phyloP scores from a whole-genome alignment of 2,888 invertebrate species.

The Hedya salicella region DNA sequence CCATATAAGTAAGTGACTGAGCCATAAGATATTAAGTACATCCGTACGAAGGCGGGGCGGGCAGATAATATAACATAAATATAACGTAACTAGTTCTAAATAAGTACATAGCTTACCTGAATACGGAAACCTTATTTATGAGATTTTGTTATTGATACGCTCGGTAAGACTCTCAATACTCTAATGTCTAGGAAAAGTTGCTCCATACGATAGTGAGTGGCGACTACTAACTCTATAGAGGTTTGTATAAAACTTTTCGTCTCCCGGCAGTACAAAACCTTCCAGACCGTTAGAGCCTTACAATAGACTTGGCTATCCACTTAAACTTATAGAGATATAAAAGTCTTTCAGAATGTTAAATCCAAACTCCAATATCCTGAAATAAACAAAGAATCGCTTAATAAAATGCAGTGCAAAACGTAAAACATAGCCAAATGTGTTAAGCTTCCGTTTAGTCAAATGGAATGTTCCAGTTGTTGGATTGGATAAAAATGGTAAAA shows the following conservation, averaged over 20 bases:
- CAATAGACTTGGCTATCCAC: slow-evolving; percentile 20
- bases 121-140: too few relatives aligned
- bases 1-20: too few relatives aligned
- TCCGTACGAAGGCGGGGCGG: too few relatives aligned
- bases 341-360: slow-evolving; percentile 30
- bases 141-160: too few relatives aligned
- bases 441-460: slow-evolving; percentile 29
- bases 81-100: too few relatives aligned
- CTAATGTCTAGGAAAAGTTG: neutral
- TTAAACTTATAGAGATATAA: slow-evolving; percentile 16
- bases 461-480: slow-evolving; percentile 24
- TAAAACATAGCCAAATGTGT: neutral
- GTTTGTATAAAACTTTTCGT: slow-evolving; percentile 8
- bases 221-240: neutral
- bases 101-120: too few relatives aligned
- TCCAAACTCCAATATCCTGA: slow-evolving; percentile 9
- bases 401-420: slow-evolving; percentile 5
- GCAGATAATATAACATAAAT: too few relatives aligned
- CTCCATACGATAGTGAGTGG: neutral
- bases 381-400: slow-evolving; percentile 21
- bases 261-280: slow-evolving; percentile 15
- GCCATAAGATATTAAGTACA: too few relatives aligned
- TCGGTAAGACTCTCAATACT: neutral
- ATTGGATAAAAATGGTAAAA: slow-evolving; percentile 33
- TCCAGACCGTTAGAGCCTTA: slow-evolving; percentile 12